Conservation (phyloP, 2,888 invertebrate genomes). For the Cylindroiulus punctatus region DNA sequence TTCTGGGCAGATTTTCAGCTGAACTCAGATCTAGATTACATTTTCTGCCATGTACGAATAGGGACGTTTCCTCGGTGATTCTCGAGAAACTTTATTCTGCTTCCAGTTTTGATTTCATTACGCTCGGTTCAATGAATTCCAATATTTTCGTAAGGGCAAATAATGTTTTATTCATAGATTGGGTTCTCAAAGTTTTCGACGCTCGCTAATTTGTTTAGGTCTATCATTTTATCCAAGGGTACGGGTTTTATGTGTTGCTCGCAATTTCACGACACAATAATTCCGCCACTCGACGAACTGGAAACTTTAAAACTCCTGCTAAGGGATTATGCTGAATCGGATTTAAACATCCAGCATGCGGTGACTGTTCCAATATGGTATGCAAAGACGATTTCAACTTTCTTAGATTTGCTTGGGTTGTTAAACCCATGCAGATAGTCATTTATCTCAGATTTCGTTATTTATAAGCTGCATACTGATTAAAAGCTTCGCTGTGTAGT, state of each 20-base stretch:
- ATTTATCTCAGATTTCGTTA: too few relatives aligned
- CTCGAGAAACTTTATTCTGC: not conserved
- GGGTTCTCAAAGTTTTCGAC: not conserved
- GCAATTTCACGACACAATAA: conserved; percentile 35
- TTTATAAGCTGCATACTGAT: too few relatives aligned
- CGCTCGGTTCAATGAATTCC: conserved; percentile 17
- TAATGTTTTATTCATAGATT: conserved; percentile 34
- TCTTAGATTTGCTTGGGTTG: too few relatives aligned
- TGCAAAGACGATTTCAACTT: not conserved
- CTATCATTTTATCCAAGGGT: conserved; percentile 22
- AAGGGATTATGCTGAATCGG: not conserved
- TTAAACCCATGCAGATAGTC: too few relatives aligned
- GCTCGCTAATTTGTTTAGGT: conserved; percentile 12
- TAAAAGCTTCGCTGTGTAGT: too few relatives aligned
- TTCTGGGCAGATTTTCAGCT: not conserved
- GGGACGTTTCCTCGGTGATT: not conserved
- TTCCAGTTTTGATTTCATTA: conserved; percentile 39
- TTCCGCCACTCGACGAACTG: not conserved
- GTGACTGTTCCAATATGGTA: not conserved
- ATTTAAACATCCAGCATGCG: not conserved
- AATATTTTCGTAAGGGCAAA: conserved; percentile 28
- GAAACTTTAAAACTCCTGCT: not conserved
- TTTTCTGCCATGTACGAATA: not conserved
- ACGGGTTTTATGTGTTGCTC: not conserved
- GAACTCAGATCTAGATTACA: not conserved